phyloP scores from a whole-genome alignment of 2,888 invertebrate species.

The Drosophila subquinaria region DNA sequence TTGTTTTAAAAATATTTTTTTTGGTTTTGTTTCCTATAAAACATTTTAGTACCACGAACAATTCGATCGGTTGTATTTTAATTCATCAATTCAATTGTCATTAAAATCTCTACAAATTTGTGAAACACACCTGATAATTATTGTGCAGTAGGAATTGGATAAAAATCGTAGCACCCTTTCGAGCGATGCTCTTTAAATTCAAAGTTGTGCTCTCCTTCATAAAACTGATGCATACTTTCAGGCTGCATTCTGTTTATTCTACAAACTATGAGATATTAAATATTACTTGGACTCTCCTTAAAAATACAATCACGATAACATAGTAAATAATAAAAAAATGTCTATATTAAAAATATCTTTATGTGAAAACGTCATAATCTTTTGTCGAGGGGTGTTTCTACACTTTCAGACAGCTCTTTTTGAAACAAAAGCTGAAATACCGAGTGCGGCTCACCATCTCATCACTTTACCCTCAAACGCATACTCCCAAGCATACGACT shows the following conservation, averaged over 20 bases:
- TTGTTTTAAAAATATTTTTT: too few relatives aligned
- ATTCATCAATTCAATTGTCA: too few relatives aligned
- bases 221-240: background rate
- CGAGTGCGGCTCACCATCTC: background rate
- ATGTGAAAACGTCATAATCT: background rate
- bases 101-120: too few relatives aligned
- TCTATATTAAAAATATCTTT: background rate
- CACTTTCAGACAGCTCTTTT: background rate
- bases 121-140: too few relatives aligned
- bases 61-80: too few relatives aligned
- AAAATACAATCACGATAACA: background rate
- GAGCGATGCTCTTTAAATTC: background rate
- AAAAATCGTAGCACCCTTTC: constrained; percentile 26
- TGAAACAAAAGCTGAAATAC: constrained; percentile 13
- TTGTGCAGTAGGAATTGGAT: background rate
- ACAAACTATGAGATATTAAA: too few relatives aligned
- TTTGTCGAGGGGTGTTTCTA: background rate
- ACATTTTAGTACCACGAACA: too few relatives aligned
- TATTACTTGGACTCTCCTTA: too few relatives aligned
- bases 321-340: background rate
- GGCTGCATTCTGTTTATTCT: background rate
- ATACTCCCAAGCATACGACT: background rate
- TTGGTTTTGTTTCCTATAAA: too few relatives aligned
- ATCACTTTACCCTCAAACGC: background rate
- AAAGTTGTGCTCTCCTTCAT: background rate